Conservation (phyloP, 2,888 invertebrate genomes). For the Leistus spinibarbis region DNA sequence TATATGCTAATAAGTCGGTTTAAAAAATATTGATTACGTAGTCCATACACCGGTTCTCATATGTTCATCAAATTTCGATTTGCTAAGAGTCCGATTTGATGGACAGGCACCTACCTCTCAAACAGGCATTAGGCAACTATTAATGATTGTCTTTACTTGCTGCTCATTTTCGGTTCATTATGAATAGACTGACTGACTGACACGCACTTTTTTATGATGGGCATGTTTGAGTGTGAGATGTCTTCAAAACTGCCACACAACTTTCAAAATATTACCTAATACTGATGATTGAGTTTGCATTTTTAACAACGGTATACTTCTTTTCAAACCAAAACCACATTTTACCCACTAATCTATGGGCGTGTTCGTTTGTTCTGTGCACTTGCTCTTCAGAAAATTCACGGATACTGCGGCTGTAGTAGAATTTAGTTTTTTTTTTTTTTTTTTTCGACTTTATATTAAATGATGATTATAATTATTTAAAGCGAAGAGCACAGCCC, state of each 20-base stretch:
- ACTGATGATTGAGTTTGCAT: neutral
- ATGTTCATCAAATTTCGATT: slow-evolving; percentile 11
- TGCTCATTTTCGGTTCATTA: slow-evolving; percentile 27
- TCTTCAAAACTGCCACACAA: neutral
- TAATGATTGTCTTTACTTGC: slow-evolving; percentile 32
- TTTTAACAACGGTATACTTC: neutral
- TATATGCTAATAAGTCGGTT: slow-evolving; percentile 19
- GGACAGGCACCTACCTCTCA: neutral
- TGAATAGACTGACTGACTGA: neutral
- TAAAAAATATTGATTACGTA: slow-evolving; percentile 22
- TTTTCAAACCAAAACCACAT: neutral
- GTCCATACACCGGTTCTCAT: neutral
- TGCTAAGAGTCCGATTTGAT: neutral
- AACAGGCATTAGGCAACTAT: slow-evolving; percentile 21
- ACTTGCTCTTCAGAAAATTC: too few relatives aligned
- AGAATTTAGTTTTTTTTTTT: too few relatives aligned
- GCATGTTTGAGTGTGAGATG: neutral
- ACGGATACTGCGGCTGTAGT: too few relatives aligned
- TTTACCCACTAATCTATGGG: too few relatives aligned
- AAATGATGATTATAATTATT: too few relatives aligned
- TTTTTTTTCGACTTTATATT: too few relatives aligned
- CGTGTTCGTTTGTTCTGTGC: too few relatives aligned
- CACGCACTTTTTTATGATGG: neutral
- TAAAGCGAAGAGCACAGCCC: too few relatives aligned
- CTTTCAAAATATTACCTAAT: neutral